Conservation (phyloP, 2,797 vertebrate genomes). For the Oryzias dopingdopingensis region DNA sequence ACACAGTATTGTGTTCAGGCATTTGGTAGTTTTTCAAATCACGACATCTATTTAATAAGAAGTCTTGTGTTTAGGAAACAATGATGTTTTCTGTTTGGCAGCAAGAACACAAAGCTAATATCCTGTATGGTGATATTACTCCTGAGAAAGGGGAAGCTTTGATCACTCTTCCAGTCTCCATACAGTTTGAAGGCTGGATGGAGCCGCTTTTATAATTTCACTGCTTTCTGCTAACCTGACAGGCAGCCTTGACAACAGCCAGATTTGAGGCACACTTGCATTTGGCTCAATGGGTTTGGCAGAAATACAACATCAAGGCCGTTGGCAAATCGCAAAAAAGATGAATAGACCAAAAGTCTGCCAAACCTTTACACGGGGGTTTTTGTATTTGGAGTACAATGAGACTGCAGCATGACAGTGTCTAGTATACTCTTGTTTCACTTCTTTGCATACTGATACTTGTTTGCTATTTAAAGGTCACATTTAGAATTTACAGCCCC, state of each 20-base stretch:
- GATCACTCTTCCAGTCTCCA: slow-evolving; percentile 52
- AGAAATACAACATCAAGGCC: slow-evolving; percentile 38
- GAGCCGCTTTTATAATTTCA: slow-evolving; percentile 36
- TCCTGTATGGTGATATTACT: slow-evolving; percentile 74
- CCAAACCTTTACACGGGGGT: slow-evolving; percentile 57
- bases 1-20: slow-evolving; percentile 37
- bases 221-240: slow-evolving; percentile 39
- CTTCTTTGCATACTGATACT: slow-evolving; percentile 33
- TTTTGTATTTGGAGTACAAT: slow-evolving; percentile 48
- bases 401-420: slow-evolving; percentile 36
- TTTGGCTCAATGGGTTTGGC: slow-evolving; percentile 56
- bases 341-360: slow-evolving; percentile 50
- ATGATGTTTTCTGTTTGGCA: slow-evolving; percentile 44
- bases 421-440: slow-evolving; percentile 21
- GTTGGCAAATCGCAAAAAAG: slow-evolving; percentile 47
- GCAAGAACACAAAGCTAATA: slow-evolving; percentile 67
- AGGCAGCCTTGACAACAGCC: slow-evolving; percentile 44
- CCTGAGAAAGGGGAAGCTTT: slow-evolving; percentile 39
- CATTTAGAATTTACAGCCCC: slow-evolving; percentile 22
- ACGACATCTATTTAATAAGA: slow-evolving; percentile 71
- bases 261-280: slow-evolving; percentile 47
- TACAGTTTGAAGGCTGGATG: slow-evolving; percentile 36
- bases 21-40: slow-evolving; percentile 51
- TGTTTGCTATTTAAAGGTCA: slow-evolving; percentile 7
- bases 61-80: slow-evolving; percentile 50